These are phyloP conservation scores for Lycophotia porphyrea DNA, from an alignment of 2,888 invertebrate genomes.

Conservation along the genomic window DNA sequence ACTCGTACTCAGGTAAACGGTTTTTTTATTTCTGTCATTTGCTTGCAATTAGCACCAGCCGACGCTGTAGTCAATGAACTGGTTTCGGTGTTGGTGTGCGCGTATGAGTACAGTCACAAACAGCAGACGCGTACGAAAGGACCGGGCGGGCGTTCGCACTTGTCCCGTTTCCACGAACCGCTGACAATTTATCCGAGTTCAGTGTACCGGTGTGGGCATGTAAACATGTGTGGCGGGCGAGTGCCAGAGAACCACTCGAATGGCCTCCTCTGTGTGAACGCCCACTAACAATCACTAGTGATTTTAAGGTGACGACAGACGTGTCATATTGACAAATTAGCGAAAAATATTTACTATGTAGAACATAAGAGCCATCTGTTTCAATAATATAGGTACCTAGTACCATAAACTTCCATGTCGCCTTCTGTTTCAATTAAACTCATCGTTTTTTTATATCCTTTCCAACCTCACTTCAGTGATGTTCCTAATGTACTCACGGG, in stretches of 20 bases:
- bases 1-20: conserved; percentile 34
- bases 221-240: conserved; percentile 74
- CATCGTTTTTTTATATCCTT: conserved; percentile 18
- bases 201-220: conserved; percentile 79
- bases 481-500: background rate
- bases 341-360: conserved; percentile 45
- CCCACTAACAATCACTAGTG: conserved; percentile 47
- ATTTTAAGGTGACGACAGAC: conserved; percentile 35
- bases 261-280: conserved; percentile 60
- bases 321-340: conserved; percentile 30
- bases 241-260: conserved; percentile 63
- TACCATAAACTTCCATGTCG: conserved; percentile 30
- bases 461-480: conserved; percentile 18
- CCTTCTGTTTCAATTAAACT: conserved; percentile 9
- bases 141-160: conserved; percentile 73
- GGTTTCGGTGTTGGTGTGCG: conserved; percentile 69
- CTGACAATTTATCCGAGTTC: conserved; percentile 84
- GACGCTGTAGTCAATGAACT: conserved; percentile 71
- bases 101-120: conserved; percentile 69
- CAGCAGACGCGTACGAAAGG: conserved; percentile 67
- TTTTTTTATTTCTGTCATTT: conserved; percentile 41
- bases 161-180: conserved; percentile 83
- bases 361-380: conserved; percentile 49
- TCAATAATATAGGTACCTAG: conserved; percentile 34
- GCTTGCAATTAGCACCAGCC: conserved; percentile 64